A percentile compares a stretch with the other conserved stretches of the same genome.
Evolutionary conservation across 1,140 invertebrate genomes (phyloP).

Genomic region (Lepidurus packardi): DNA sequence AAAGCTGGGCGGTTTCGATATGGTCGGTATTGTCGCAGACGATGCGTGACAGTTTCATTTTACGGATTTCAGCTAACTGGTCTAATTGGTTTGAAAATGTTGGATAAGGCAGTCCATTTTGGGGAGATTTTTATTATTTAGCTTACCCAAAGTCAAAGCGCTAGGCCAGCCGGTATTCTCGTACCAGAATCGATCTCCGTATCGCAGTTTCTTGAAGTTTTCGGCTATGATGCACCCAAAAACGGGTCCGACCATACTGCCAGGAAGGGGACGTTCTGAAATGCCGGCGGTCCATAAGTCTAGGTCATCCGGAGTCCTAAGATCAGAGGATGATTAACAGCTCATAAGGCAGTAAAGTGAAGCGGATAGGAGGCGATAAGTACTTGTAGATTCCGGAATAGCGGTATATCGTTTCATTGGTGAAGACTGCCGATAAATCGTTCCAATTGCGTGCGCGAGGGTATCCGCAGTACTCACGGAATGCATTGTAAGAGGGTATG

Average conservation of each 20-base stretch:
- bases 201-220: constrained; percentile 51
- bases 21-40: constrained; percentile 94
- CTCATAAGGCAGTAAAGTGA: neutral
- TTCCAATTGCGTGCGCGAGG: constrained; percentile 39
- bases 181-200: constrained; percentile 58
- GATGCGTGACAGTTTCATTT: constrained; percentile 73
- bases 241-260: constrained; percentile 51
- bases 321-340: constrained; percentile 33
- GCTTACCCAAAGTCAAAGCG: constrained; percentile 42
- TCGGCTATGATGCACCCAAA: constrained; percentile 53
- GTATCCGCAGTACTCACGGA: constrained; percentile 47
- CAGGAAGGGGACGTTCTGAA: constrained; percentile 45
- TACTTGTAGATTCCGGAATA: constrained; percentile 40
- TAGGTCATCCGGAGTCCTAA: constrained; percentile 46
- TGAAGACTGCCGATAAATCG: constrained; percentile 39
- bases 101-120: neutral
- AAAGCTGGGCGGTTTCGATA: constrained; percentile 84
- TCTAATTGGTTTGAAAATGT: constrained; percentile 46
- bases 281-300: constrained; percentile 50
- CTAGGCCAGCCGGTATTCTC: constrained; percentile 46
- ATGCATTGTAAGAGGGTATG: constrained; percentile 47
- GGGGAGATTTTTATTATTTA: neutral
- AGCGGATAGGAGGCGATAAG: neutral
- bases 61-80: constrained; percentile 84
- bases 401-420: constrained; percentile 40